Conservation (phyloP, 2,797 vertebrate genomes). For the Enteromius mattozi region DNA sequence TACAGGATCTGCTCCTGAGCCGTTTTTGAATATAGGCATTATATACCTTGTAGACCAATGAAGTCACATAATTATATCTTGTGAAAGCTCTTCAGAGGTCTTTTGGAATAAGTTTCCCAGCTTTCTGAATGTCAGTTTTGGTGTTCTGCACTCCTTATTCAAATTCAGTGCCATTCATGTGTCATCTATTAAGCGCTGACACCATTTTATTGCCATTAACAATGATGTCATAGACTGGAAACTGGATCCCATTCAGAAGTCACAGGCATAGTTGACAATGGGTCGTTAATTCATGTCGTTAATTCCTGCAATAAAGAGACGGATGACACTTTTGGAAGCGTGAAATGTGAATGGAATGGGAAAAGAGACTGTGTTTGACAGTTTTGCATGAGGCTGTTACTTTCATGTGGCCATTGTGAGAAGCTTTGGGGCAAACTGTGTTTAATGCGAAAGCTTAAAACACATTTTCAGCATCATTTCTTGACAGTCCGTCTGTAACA, state of each 20-base stretch:
- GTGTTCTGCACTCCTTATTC: constrained; percentile 27
- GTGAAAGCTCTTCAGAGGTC: neutral
- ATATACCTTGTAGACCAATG: neutral
- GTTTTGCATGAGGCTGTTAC: constrained; percentile 29
- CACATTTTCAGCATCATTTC: neutral
- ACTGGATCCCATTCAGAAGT: constrained; percentile 53
- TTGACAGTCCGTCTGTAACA: neutral
- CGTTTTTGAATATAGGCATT: neutral
- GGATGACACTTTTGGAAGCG: constrained; percentile 48
- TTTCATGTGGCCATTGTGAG: constrained; percentile 26
- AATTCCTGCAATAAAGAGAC: constrained; percentile 58
- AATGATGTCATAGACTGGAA: constrained; percentile 61
- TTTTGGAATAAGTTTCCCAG: constrained; percentile 4
- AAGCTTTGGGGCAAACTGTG: neutral
- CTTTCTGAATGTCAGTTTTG: constrained; percentile 23
- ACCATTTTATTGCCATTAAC: constrained; percentile 58
- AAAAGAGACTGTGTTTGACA: constrained; percentile 46
- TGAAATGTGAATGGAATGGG: constrained; percentile 46
- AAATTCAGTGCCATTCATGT: constrained; percentile 23
- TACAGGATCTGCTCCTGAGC: neutral
- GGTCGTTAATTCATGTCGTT: constrained; percentile 59
- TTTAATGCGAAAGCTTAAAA: neutral
- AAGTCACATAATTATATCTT: neutral
- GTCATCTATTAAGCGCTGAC: constrained; percentile 53
- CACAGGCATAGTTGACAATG: constrained; percentile 57